Evolutionary conservation across 2,888 invertebrate species (phyloP), one percentile per base, ranked within the genome.

Genomic region (Euclidia mi): DNA sequence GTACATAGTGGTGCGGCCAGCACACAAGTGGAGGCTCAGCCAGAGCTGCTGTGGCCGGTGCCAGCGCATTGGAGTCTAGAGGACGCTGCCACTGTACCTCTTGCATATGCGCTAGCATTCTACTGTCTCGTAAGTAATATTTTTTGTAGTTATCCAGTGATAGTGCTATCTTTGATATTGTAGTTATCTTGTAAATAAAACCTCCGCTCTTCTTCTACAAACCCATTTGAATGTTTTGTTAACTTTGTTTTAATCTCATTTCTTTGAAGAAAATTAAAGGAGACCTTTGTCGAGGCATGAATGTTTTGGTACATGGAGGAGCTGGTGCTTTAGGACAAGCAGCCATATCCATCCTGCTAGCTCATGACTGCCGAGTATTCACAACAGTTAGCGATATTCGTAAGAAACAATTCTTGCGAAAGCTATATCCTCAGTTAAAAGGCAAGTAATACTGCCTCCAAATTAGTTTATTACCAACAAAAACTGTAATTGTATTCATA

Each of bases 11-110:
- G 95, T 20, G 95, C 96, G 4, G 82, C 96, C 15, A 94, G 96
- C 1, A 95, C 95, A 2, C 80, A 91, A 35, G 94, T 96, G 6
- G 87, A 87, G 37, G 95, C 94, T 3, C 29, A 25, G 7, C 20
- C 20, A 25, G 20, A 25, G 7, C 20, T 25, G 3, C 20, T 25
- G 7, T 25, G 20, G 20, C 20, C 20, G 6, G 20, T 25, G 4
- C 20, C 20, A 25, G 20, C 20, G 1, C 20, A 25, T 7, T 97
- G 97, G 97, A 94, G 94, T 2, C 80, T 97, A 18, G 95, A 96
- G 76, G 96, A 97, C 61, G 97, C 97, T 2, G 96, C 97, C 7
- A 96, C 97, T 0, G 95, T 97, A 0, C 97, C 98, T 0, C 95
- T 97, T 37, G 96, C 97, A 0, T 98, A 97, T 74, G 90, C 91